Conservation (phyloP, 2,888 invertebrate genomes). For the Pyrocoelia pectoralis region DNA sequence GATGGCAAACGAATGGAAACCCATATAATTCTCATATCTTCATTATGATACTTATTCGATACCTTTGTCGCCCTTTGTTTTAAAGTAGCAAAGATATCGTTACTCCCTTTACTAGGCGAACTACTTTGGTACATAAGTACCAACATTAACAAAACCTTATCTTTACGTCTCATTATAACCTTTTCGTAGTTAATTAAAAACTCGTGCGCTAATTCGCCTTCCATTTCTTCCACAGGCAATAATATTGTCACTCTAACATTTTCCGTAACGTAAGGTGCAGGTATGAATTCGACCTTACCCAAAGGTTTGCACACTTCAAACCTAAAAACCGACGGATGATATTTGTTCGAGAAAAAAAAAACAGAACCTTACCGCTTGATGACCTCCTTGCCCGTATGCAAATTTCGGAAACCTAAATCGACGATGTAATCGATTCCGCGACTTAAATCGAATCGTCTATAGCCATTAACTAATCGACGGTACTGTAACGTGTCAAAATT, state of each 20-base stretch:
- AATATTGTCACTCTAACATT: conserved; percentile 82
- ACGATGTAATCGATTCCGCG: conserved; percentile 87
- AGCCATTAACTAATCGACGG: conserved; percentile 71
- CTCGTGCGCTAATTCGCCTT: conserved; percentile 64
- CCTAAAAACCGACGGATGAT: conserved; percentile 55
- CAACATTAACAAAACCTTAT: conserved; percentile 80
- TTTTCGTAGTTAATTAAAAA: conserved; percentile 79
- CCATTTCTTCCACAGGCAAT: conserved; percentile 70
- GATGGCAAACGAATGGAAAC: conserved; percentile 71
- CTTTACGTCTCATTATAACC: conserved; percentile 72
- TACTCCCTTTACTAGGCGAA: conserved; percentile 69
- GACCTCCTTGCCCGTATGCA: conserved; percentile 58
- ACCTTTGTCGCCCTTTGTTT: conserved; percentile 71
- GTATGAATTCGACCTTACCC: conserved; percentile 87
- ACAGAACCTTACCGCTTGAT: conserved; percentile 61
- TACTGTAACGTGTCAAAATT: conserved; percentile 65
- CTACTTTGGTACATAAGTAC: conserved; percentile 73
- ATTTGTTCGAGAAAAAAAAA: conserved; percentile 25
- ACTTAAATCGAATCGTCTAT: conserved; percentile 80
- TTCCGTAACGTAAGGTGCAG: conserved; percentile 96
- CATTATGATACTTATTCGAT: conserved; percentile 71
- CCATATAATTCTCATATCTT: conserved; percentile 74
- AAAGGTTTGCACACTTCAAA: conserved; percentile 85
- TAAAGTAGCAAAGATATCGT: conserved; percentile 58
- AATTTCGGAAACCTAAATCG: conserved; percentile 70